Evolutionary conservation across 23 tunicate genomes (phyloP).

Genomic region (Diplosoma virens): DNA sequence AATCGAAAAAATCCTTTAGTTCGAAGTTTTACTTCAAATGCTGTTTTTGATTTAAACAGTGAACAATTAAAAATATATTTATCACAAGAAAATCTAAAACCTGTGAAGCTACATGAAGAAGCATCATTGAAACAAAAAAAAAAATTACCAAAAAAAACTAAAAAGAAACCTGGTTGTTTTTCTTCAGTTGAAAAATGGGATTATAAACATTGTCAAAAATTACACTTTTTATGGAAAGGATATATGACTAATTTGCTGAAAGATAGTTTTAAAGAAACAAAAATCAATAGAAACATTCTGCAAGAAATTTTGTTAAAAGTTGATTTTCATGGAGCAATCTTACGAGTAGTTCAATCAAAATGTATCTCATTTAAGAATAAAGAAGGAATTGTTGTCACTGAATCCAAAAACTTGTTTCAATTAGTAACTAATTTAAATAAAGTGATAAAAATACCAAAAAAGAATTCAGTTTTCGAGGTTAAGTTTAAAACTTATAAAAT

Average conservation of each 20-base stretch:
- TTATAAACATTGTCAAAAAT: slow-evolving; percentile 14
- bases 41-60: too few relatives aligned
- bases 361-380: slow-evolving; percentile 6
- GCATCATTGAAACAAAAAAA: too few relatives aligned
- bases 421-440: slow-evolving; percentile 27
- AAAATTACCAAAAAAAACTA: too few relatives aligned
- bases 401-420: slow-evolving; percentile 44
- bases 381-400: slow-evolving; percentile 48
- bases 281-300: background rate
- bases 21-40: too few relatives aligned
- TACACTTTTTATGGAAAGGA: slow-evolving; percentile 22
- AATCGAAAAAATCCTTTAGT: too few relatives aligned
- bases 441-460: slow-evolving; percentile 42
- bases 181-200: slow-evolving; percentile 29
- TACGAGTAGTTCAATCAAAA: slow-evolving; percentile 20
- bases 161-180: too few relatives aligned
- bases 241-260: slow-evolving; percentile 23
- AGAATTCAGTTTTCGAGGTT: slow-evolving; percentile 40
- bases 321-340: slow-evolving; percentile 53
- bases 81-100: too few relatives aligned
- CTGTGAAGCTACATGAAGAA: too few relatives aligned
- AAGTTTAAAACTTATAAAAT: background rate
- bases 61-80: too few relatives aligned
- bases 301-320: slow-evolving; percentile 56
- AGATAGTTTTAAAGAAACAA: background rate